phyloP scores from a whole-genome alignment of 1,140 invertebrate genomes.

The Ladona fulva region DNA sequence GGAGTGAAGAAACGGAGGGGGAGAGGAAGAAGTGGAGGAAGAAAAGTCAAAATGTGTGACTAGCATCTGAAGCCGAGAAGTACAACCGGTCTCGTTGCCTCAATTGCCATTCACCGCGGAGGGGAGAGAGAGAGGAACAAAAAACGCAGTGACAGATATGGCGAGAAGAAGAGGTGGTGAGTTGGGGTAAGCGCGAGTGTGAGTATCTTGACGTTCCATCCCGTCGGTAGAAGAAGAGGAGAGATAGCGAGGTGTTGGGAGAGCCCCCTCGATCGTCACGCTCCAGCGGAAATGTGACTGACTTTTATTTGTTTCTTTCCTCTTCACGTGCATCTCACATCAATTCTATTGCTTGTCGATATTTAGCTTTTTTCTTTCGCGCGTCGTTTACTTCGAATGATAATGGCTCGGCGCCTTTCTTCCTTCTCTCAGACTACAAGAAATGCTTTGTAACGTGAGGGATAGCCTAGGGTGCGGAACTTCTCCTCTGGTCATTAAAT shows the following conservation, averaged over 20 bases:
- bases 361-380: background rate
- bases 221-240: background rate
- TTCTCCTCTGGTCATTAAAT: too few relatives aligned
- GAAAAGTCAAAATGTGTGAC: background rate
- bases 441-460: too few relatives aligned
- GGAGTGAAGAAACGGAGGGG: background rate
- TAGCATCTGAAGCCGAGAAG: background rate
- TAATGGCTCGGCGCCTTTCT: too few relatives aligned
- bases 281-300: background rate
- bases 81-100: background rate
- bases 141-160: slow-evolving; percentile 9
- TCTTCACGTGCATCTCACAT: background rate
- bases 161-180: background rate
- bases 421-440: too few relatives aligned
- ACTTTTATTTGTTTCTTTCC: background rate
- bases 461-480: too few relatives aligned
- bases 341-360: background rate
- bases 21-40: background rate
- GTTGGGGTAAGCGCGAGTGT: background rate
- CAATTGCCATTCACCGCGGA: background rate
- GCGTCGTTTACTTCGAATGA: too few relatives aligned
- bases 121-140: background rate
- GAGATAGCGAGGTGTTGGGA: background rate
- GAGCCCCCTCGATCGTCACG: background rate
- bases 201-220: slow-evolving; percentile 2